Evolutionary conservation across 2,888 invertebrate species (phyloP).

Genomic region (Nineta flava): DNA sequence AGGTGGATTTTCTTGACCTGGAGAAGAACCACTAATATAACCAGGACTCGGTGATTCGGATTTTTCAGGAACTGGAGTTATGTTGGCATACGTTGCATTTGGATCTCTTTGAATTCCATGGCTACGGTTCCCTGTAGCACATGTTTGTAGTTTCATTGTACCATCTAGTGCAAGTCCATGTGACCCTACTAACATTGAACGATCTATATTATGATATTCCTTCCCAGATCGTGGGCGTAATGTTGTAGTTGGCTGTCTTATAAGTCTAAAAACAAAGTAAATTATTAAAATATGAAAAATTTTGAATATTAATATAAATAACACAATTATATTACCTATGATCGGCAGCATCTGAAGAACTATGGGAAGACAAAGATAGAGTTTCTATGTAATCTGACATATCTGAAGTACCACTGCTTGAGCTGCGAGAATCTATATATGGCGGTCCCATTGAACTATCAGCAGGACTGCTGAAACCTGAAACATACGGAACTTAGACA

Average conservation of each 20-base stretch:
- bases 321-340: constrained; percentile 29
- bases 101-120: constrained; percentile 8
- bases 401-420: constrained; percentile 72
- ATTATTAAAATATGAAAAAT: too few relatives aligned
- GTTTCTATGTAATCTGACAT: constrained; percentile 83
- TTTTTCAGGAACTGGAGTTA: constrained; percentile 43
- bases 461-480: constrained; percentile 28
- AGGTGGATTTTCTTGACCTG: constrained; percentile 4
- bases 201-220: constrained; percentile 72
- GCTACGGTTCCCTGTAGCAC: constrained; percentile 8
- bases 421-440: constrained; percentile 52
- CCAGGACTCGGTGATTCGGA: constrained; percentile 33
- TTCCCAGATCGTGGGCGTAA: constrained; percentile 73
- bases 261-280: constrained; percentile 9
- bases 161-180: constrained; percentile 12
- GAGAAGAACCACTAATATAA: constrained; percentile 30
- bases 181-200: constrained; percentile 40
- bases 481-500: neutral
- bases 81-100: constrained; percentile 28
- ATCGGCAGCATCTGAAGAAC: constrained; percentile 55
- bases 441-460: constrained; percentile 26
- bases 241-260: constrained; percentile 42
- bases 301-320: too few relatives aligned
- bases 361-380: constrained; percentile 61
- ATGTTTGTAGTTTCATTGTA: constrained; percentile 14